Evolutionary conservation across 2,888 invertebrate genomes (phyloP).

Genomic region (Drosophila anceps): DNA sequence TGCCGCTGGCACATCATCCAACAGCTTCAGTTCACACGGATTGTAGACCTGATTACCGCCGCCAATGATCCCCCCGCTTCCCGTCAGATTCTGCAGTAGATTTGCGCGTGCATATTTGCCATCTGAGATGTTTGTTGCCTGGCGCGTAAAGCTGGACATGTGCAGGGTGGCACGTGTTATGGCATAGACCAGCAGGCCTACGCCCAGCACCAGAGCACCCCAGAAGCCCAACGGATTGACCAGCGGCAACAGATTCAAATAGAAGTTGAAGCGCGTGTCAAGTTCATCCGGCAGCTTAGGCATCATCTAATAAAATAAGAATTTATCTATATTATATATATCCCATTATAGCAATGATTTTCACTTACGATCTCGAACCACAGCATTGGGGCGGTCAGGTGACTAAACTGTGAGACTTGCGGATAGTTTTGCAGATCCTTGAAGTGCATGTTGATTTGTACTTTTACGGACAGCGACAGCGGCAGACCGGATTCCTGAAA

Average conservation of each 20-base stretch:
- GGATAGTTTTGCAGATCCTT: conserved; percentile 89
- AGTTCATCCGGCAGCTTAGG: conserved; percentile 88
- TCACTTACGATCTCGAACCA: conserved; percentile 96
- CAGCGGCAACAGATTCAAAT: conserved; percentile 90
- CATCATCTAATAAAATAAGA: conserved; percentile 88
- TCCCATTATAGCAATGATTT: background rate
- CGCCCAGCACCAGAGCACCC: conserved; percentile 78
- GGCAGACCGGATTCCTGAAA: conserved; percentile 91
- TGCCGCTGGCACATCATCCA: conserved; percentile 68
- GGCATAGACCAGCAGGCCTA: conserved; percentile 79
- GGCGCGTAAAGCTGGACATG: conserved; percentile 77
- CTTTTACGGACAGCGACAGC: conserved; percentile 91
- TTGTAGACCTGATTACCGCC: conserved; percentile 74
- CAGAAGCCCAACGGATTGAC: conserved; percentile 86
- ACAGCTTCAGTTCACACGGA: conserved; percentile 82
- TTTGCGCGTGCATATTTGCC: conserved; percentile 79
- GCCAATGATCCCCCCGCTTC: conserved; percentile 34
- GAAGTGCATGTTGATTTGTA: conserved; percentile 95
- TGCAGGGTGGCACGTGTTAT: conserved; percentile 82
- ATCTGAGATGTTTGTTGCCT: conserved; percentile 70
- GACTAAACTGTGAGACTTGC: conserved; percentile 89
- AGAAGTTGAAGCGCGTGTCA: conserved; percentile 89
- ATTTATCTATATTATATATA: background rate
- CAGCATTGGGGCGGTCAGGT: conserved; percentile 91
- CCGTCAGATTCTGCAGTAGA: conserved; percentile 63